phyloP scores from a whole-genome alignment of 2,888 invertebrate species.

The Dicyrtomina minuta region DNA sequence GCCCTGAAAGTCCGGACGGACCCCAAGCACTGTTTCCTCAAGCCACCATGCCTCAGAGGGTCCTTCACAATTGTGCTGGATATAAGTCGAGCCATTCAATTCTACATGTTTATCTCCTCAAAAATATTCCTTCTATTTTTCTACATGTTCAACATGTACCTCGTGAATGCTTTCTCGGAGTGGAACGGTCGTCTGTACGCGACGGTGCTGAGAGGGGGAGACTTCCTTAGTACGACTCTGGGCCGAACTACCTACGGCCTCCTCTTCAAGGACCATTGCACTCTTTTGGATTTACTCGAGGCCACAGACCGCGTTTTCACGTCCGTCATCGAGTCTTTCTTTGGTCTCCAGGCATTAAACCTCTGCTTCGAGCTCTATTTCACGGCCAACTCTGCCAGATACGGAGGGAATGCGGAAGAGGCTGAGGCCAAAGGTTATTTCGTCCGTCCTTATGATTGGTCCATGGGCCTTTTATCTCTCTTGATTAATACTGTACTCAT shows the following conservation, averaged over 20 bases:
- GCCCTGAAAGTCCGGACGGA: not conserved
- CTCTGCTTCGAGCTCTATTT: conserved; percentile 36
- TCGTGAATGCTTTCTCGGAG: conserved; percentile 35
- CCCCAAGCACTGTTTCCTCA: not conserved
- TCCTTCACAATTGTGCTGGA: not conserved
- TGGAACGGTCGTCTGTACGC: conserved; percentile 46
- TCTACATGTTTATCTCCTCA: conserved; percentile 36
- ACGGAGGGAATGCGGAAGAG: not conserved
- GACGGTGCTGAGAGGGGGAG: conserved; percentile 27
- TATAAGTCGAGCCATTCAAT: not conserved
- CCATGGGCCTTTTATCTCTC: conserved; percentile 16
- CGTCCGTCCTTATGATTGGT: conserved; percentile 35
- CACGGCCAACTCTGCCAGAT: conserved; percentile 11
- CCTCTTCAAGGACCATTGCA: conserved; percentile 44
- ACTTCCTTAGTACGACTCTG: conserved; percentile 8
- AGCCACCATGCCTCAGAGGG: not conserved
- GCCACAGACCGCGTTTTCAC: conserved; percentile 41
- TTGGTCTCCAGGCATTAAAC: conserved; percentile 26
- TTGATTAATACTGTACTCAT: not conserved
- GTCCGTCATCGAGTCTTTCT: conserved; percentile 39
- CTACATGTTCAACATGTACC: conserved; percentile 29
- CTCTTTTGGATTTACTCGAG: conserved; percentile 44
- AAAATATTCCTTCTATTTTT: conserved; percentile 41
- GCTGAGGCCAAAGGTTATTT: conserved; percentile 14
- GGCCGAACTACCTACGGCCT: conserved; percentile 34